Conservation (phyloP, 2,797 vertebrate genomes). For the Rhinogobio ventralis region DNA sequence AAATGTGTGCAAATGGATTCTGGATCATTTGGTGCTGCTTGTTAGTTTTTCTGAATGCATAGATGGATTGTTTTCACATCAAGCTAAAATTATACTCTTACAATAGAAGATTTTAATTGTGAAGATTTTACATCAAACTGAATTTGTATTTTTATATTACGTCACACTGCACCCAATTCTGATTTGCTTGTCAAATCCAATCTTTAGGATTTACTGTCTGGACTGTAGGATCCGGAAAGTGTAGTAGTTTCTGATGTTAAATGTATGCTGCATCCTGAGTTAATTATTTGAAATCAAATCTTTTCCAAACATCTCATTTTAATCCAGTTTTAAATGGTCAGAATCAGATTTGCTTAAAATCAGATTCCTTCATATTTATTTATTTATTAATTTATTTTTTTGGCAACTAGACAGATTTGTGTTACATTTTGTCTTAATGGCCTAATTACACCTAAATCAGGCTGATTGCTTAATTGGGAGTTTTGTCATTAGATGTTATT, state of each 20-base stretch:
- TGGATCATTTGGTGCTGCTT: background rate
- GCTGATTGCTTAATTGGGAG: background rate
- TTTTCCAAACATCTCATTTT: background rate
- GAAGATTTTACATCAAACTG: too few relatives aligned
- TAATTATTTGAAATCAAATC: background rate
- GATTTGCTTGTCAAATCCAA: background rate
- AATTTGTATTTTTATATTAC: too few relatives aligned
- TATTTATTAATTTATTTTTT: too few relatives aligned
- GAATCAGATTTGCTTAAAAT: background rate
- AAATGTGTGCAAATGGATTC: background rate
- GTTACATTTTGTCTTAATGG: background rate
- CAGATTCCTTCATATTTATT: background rate
- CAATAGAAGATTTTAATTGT: background rate
- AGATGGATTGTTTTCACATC: slow-evolving; percentile 2
- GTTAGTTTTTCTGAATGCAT: background rate
- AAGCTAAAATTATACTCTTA: background rate
- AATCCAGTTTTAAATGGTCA: background rate
- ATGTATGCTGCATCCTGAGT: background rate
- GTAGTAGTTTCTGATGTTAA: background rate
- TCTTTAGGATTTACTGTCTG: background rate
- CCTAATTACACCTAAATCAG: background rate
- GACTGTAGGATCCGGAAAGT: background rate
- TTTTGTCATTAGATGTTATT: background rate
- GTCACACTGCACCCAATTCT: background rate
- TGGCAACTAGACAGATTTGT: background rate